These are phyloP conservation scores for Antrozous pallidus DNA, from an alignment of 2,797 vertebrate species.

Conservation along the genomic window DNA sequence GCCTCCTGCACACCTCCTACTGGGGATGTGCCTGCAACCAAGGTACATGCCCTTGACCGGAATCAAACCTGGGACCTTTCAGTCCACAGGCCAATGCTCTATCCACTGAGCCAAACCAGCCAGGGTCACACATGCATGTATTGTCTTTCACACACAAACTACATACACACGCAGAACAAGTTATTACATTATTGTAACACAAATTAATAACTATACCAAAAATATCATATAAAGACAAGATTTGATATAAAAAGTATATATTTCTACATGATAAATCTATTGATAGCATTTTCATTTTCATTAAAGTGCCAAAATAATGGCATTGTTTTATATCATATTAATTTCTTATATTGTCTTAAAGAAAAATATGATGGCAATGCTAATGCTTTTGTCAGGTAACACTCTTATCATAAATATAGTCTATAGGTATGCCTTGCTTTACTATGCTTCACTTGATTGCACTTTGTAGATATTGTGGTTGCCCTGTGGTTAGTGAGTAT, in stretches of 20 bases:
- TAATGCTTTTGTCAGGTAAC: conserved; percentile 61
- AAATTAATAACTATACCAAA: conserved; percentile 11
- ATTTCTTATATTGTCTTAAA: conserved; percentile 68
- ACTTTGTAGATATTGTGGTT: neutral
- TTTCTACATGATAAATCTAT: neutral
- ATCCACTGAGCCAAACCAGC: no score
- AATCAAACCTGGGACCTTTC: no score
- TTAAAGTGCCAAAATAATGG: neutral
- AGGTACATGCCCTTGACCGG: no score
- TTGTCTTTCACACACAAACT: neutral
- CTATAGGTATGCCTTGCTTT: neutral
- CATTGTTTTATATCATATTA: conserved; percentile 8
- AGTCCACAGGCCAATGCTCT: no score
- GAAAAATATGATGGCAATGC: conserved; percentile 56
- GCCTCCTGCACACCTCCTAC: no score
- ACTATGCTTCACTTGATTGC: neutral
- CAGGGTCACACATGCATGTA: neutral
- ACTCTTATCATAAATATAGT: conserved; percentile 33
- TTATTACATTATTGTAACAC: neutral
- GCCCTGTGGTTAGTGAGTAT: neutral
- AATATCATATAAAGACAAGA: neutral
- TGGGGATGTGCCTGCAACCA: no score
- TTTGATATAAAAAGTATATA: neutral
- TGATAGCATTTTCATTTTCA: neutral
- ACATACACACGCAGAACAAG: rapidly evolving